These are phyloP conservation scores for Schizothorax lantsangensis DNA, from an alignment of 2,797 vertebrate genomes.

Conservation along the genomic window DNA sequence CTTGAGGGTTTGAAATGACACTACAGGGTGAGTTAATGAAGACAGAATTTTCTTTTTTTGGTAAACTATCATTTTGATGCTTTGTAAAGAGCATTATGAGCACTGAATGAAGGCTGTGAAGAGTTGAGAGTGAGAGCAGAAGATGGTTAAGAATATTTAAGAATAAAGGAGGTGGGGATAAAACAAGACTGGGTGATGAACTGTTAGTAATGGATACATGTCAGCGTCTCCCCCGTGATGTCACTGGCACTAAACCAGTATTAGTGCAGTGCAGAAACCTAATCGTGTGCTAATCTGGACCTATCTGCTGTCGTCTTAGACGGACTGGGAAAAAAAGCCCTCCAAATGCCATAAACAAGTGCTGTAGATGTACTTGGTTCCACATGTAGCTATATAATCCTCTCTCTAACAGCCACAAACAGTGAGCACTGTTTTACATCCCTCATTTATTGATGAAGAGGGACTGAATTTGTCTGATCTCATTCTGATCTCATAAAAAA, in stretches of 20 bases:
- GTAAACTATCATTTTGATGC: background rate
- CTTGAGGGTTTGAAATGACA: background rate
- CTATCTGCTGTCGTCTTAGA: conserved; percentile 8
- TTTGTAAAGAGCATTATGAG: background rate
- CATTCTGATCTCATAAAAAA: conserved; percentile 38
- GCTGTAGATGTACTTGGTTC: conserved; percentile 20
- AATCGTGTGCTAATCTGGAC: conserved; percentile 49
- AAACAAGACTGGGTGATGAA: conserved; percentile 42
- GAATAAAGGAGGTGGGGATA: background rate
- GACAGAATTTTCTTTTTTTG: background rate
- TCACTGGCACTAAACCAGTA: conserved; percentile 46
- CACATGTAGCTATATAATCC: conserved; percentile 37
- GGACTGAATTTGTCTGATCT: conserved; percentile 40
- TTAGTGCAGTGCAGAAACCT: conserved; percentile 41
- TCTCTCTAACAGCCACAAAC: conserved; percentile 24
- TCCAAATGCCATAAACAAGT: conserved; percentile 10
- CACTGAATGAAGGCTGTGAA: background rate
- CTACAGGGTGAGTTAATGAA: background rate
- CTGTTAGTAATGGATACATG: conserved; percentile 45
- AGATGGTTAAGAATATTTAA: background rate
- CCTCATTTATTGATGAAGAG: conserved; percentile 24
- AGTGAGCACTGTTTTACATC: conserved; percentile 6
- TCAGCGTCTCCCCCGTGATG: conserved; percentile 30
- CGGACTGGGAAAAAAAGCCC: background rate
- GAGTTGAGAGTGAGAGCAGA: background rate